Evolutionary conservation across 2,797 vertebrate genomes (phyloP).

Genomic region (Podarcis lilfordi): DNA sequence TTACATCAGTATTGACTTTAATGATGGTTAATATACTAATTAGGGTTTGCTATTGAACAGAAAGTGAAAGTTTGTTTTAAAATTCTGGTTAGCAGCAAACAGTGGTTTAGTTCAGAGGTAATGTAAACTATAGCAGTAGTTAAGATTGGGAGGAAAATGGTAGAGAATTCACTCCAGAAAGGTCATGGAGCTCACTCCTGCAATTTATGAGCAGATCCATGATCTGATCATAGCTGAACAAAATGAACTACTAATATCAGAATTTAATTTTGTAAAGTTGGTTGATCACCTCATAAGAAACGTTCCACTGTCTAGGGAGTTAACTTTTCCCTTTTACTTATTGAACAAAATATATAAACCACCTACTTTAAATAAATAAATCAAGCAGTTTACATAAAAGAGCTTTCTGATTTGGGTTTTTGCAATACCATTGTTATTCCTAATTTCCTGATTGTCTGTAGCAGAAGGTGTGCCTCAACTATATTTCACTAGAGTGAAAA

Average conservation of each 20-base stretch:
- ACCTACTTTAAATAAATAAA: too few species aligned
- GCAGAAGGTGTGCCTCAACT: neutral
- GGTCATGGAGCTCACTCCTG: too few species aligned
- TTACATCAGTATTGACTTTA: neutral
- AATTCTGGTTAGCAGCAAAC: neutral
- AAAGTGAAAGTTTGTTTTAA: neutral
- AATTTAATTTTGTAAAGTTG: slow-evolving; percentile 13
- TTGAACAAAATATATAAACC: too few species aligned
- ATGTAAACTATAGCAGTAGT: neutral
- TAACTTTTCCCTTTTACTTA: neutral
- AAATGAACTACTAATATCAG: neutral
- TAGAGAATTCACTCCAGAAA: neutral
- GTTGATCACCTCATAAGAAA: slow-evolving; percentile 12
- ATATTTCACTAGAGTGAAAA: neutral
- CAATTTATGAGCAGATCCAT: neutral
- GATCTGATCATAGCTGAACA: neutral
- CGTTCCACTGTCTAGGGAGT: slow-evolving; percentile 1
- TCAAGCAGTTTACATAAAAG: neutral
- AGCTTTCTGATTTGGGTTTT: slow-evolving; percentile 28
- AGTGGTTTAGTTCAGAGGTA: neutral
- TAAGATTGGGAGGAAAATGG: neutral
- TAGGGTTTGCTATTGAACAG: neutral
- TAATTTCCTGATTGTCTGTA: neutral
- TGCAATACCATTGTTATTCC: neutral
- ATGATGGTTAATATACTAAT: neutral